Conservation (phyloP, 2,888 invertebrate genomes). For the Mythimna pallens region DNA sequence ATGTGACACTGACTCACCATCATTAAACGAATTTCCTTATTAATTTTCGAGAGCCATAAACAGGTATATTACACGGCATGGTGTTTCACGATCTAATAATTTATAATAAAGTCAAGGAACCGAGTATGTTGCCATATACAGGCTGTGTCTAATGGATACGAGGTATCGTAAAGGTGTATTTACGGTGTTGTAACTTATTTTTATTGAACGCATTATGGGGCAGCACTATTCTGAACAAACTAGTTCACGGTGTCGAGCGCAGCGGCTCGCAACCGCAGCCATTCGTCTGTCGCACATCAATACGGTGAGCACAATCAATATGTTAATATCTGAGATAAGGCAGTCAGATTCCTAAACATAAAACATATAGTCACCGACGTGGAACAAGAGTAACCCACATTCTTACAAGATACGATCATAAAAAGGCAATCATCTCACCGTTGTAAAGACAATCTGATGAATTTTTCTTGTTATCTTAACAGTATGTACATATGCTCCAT, state of each 20-base stretch:
- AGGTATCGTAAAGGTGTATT: slow-evolving; percentile 78
- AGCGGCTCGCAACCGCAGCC: slow-evolving; percentile 65
- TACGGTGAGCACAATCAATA: slow-evolving; percentile 87
- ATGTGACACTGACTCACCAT: slow-evolving; percentile 49
- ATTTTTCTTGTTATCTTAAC: slow-evolving; percentile 74
- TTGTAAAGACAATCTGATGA: slow-evolving; percentile 75
- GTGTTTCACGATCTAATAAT: slow-evolving; percentile 76
- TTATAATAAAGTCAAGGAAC: slow-evolving; percentile 74
- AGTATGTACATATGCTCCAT: slow-evolving; percentile 55
- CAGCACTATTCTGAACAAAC: slow-evolving; percentile 77
- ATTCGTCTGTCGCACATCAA: slow-evolving; percentile 83
- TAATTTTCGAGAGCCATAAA: slow-evolving; percentile 67
- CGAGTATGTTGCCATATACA: slow-evolving; percentile 69
- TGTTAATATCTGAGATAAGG: slow-evolving; percentile 88
- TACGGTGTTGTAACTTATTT: slow-evolving; percentile 79
- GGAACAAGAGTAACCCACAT: slow-evolving; percentile 83
- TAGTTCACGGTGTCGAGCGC: slow-evolving; percentile 71
- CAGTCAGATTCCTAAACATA: slow-evolving; percentile 84
- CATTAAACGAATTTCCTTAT: slow-evolving; percentile 63
- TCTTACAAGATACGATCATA: slow-evolving; percentile 82
- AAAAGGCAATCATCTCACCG: slow-evolving; percentile 76
- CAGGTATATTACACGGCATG: slow-evolving; percentile 64
- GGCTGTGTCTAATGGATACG: slow-evolving; percentile 71
- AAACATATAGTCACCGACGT: slow-evolving; percentile 80
- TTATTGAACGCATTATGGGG: slow-evolving; percentile 72